phyloP scores from a whole-genome alignment of 2,797 vertebrate species.

The Periophthalmus magnuspinnatus region DNA sequence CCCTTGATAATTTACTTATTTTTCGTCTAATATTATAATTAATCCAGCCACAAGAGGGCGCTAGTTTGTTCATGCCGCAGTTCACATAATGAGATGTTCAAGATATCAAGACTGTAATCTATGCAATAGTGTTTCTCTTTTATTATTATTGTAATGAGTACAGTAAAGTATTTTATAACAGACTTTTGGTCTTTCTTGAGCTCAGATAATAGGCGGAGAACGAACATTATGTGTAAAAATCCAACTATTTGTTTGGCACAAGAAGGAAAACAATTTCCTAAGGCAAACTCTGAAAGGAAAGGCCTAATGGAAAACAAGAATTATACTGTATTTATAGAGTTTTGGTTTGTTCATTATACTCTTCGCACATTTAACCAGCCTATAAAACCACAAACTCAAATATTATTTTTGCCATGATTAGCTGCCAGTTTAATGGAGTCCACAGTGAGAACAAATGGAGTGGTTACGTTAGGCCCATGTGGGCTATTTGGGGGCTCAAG shows the following conservation, averaged over 20 bases:
- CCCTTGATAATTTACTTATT: neutral
- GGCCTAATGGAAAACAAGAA: neutral
- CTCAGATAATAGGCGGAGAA: neutral
- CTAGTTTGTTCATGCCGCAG: no score
- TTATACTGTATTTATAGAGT: neutral
- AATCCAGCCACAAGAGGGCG: no score
- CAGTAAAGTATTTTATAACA: neutral
- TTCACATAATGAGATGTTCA: no score
- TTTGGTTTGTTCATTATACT: neutral
- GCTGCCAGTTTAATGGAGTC: constrained; percentile 70
- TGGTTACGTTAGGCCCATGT: constrained; percentile 35
- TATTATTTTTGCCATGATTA: constrained; percentile 66
- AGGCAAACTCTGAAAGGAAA: neutral
- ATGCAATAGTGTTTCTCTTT: no score
- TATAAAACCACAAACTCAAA: constrained; percentile 69
- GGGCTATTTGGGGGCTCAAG: constrained; percentile 42
- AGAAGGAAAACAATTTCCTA: neutral
- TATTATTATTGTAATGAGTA: no score
- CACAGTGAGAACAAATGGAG: constrained; percentile 37
- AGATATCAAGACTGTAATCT: no score
- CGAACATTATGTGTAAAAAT: neutral
- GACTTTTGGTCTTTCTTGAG: neutral
- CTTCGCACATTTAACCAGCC: constrained; percentile 38
- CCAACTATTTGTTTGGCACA: neutral
- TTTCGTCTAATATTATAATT: no score